Evolutionary conservation across 2,113 vertebrate species (phyloP).

Genomic region (Zootoca vivipara): DNA sequence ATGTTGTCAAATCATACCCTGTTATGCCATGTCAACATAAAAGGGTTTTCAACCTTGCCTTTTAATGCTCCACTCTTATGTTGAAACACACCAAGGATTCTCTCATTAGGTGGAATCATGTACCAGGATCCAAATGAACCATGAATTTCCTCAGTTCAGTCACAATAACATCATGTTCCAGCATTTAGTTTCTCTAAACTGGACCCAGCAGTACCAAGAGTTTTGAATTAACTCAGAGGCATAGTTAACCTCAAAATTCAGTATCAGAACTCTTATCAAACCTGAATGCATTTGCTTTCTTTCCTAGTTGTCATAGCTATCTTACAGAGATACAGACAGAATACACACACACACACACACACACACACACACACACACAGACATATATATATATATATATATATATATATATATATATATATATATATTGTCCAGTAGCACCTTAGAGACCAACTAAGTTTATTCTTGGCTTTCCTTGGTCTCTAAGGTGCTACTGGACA

Average conservation of each 20-base stretch:
- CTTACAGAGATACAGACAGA: background rate
- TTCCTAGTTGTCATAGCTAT: background rate
- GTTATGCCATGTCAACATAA: background rate
- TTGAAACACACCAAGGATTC: background rate
- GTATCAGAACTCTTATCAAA: background rate
- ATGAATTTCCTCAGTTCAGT: background rate
- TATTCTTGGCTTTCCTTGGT: too few species aligned
- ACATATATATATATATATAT: too few species aligned
- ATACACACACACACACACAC: background rate
- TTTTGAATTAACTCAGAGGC: background rate
- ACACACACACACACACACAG: too few species aligned
- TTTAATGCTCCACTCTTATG: background rate
- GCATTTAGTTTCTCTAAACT: background rate
- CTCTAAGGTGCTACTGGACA: too few species aligned
- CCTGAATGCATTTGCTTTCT: background rate
- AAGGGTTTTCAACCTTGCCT: slow-evolving; percentile 8
- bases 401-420: background rate
- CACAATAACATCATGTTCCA: background rate
- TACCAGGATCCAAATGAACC: background rate
- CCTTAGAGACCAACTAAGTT: too few species aligned
- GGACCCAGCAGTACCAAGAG: background rate
- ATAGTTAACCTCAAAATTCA: background rate
- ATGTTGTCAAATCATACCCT: background rate
- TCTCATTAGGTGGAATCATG: slow-evolving; percentile 18
- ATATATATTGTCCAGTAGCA: too few species aligned